Evolutionary conservation across 1,140 invertebrate genomes (phyloP).

Genomic region (Caerostris darwini): DNA sequence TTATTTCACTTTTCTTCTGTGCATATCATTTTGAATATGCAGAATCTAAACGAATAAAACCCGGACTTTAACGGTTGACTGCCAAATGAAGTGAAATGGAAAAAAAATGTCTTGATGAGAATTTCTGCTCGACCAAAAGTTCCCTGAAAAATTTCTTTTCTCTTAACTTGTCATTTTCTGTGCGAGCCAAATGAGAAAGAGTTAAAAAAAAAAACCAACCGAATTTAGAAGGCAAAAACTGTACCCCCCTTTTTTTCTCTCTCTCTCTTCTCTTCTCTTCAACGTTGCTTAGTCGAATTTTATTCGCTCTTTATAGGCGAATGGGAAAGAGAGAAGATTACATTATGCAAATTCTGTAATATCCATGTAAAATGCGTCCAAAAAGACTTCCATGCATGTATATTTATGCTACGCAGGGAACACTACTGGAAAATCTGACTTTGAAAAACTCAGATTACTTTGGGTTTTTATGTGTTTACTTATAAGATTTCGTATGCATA

Average conservation of each 20-base stretch:
- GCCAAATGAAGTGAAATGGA: background rate
- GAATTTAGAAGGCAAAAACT: background rate
- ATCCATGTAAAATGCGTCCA: conserved; percentile 35
- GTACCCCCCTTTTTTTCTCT: background rate
- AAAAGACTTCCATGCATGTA: background rate
- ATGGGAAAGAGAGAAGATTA: background rate
- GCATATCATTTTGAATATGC: background rate
- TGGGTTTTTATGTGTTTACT: background rate
- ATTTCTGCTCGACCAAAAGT: background rate
- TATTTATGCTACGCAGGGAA: background rate
- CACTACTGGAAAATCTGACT: background rate
- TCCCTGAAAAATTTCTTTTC: background rate
- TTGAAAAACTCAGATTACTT: background rate
- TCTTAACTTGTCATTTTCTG: conserved; percentile 14
- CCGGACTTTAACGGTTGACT: background rate
- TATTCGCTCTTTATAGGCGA: background rate
- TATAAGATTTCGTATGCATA: too few species aligned
- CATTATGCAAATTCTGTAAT: conserved; percentile 41
- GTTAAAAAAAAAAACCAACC: background rate
- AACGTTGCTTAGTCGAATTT: background rate
- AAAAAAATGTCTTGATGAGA: background rate
- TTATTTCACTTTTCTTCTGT: background rate
- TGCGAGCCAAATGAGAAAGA: background rate
- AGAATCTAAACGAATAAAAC: background rate
- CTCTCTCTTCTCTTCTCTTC: too few species aligned